These are phyloP conservation scores for Mycogona germanica DNA, from an alignment of 2,888 invertebrate genomes.

Conservation along the genomic window DNA sequence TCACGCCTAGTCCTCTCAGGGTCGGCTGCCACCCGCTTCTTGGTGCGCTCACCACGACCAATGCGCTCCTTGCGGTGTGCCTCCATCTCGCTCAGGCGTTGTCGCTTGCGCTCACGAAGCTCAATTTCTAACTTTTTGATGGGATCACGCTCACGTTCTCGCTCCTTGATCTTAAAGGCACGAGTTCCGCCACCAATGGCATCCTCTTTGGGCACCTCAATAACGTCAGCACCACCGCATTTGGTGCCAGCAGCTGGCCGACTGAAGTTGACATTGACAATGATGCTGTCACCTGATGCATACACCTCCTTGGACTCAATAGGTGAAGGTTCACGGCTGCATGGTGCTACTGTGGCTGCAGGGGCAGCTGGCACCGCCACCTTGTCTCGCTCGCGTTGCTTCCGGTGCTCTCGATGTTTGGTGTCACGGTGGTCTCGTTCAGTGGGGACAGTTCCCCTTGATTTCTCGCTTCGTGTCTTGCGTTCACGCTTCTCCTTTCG, in stretches of 20 bases:
- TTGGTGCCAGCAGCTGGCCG: no score
- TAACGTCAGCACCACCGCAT: slow-evolving; percentile 5
- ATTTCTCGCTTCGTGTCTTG: slow-evolving; percentile 24
- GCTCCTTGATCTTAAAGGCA: slow-evolving; percentile 7
- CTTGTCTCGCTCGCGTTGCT: slow-evolving; percentile 17
- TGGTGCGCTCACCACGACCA: neutral
- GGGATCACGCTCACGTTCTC: no score
- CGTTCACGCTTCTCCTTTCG: slow-evolving; percentile 24
- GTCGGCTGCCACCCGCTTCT: neutral
- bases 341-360: neutral
- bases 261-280: slow-evolving; percentile 75
- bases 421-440: slow-evolving; percentile 19
- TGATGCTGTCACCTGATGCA: slow-evolving; percentile 82
- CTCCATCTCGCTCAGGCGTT: neutral
- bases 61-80: neutral
- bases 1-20: no score
- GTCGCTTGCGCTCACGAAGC: neutral
- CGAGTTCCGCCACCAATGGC: no score
- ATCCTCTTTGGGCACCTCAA: slow-evolving; percentile 2
- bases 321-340: slow-evolving; percentile 18
- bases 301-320: slow-evolving; percentile 64
- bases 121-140: slow-evolving; percentile 2
- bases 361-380: slow-evolving; percentile 7
- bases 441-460: slow-evolving; percentile 20
- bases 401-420: slow-evolving; percentile 20